Evolutionary conservation across 2,888 invertebrate species (phyloP).

Genomic region (Harpagoxenus sublaevis): DNA sequence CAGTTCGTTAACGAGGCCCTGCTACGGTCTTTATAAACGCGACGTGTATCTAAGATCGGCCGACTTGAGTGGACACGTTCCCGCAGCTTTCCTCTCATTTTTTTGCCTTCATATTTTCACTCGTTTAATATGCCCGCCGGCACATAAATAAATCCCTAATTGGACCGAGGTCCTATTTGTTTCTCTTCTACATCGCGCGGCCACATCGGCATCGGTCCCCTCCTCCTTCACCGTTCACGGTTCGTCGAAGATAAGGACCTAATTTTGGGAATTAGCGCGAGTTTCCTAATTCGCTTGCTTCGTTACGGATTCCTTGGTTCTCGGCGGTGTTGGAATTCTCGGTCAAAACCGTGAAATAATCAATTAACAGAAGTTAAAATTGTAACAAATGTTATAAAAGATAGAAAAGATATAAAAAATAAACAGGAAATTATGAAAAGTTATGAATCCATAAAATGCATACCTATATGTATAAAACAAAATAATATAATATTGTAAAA

Average conservation of each 20-base stretch:
- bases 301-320: constrained; percentile 1
- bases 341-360: constrained; percentile 14
- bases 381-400: neutral
- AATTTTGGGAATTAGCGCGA: constrained; percentile 57
- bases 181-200: constrained; percentile 61
- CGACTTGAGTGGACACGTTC: constrained; percentile 74
- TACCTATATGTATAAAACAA: too few relatives aligned
- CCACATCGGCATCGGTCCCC: neutral
- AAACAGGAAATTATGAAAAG: neutral
- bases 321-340: constrained; percentile 12
- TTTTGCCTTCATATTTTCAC: constrained; percentile 77
- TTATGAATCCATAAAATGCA: neutral
- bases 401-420: neutral
- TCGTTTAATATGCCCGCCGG: constrained; percentile 75
- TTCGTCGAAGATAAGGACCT: constrained; percentile 45
- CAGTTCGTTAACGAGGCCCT: constrained; percentile 79
- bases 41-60: constrained; percentile 78
- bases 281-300: constrained; percentile 33
- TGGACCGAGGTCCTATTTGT: constrained; percentile 76
- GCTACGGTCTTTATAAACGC: constrained; percentile 77
- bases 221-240: constrained; percentile 11
- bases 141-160: constrained; percentile 79
- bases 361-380: constrained; percentile 7
- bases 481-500: too few relatives aligned
- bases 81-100: constrained; percentile 65